phyloP scores from a whole-genome alignment of 2,888 invertebrate genomes.

The Labia minor region DNA sequence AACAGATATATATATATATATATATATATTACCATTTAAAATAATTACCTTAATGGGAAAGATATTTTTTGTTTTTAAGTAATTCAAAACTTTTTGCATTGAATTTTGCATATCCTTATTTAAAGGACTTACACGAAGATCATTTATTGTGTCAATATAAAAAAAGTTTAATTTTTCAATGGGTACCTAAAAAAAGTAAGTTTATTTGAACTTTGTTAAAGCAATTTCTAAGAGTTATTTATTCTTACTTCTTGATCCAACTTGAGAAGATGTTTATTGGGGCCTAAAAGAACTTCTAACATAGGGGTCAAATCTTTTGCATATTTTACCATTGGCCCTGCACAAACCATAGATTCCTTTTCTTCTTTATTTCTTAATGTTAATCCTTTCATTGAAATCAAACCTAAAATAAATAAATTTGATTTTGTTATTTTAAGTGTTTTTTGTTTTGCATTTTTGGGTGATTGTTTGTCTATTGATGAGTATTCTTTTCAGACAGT shows the following conservation, averaged over 20 bases:
- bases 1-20: too few species aligned
- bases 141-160: constrained; percentile 66
- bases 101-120: constrained; percentile 51
- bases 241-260: constrained; percentile 41
- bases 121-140: constrained; percentile 60
- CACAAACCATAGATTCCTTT: constrained; percentile 65
- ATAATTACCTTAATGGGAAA: constrained; percentile 29
- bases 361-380: constrained; percentile 57
- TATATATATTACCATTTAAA: too few species aligned
- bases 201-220: background rate
- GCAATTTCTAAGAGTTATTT: too few species aligned
- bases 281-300: constrained; percentile 51
- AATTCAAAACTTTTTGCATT: constrained; percentile 44
- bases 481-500: too few species aligned
- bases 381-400: constrained; percentile 49
- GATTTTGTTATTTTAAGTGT: too few species aligned
- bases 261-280: constrained; percentile 39
- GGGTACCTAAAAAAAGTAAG: constrained; percentile 40
- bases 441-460: too few species aligned
- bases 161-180: constrained; percentile 57
- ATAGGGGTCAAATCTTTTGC: constrained; percentile 70
- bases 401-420: constrained; percentile 38
- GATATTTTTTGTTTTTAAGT: constrained; percentile 36
- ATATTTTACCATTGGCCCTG: constrained; percentile 71
- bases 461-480: too few species aligned